Base-by-base conservation (phyloP, 2,113 vertebrate species). In the Microcebus ravelobensis region DNA sequence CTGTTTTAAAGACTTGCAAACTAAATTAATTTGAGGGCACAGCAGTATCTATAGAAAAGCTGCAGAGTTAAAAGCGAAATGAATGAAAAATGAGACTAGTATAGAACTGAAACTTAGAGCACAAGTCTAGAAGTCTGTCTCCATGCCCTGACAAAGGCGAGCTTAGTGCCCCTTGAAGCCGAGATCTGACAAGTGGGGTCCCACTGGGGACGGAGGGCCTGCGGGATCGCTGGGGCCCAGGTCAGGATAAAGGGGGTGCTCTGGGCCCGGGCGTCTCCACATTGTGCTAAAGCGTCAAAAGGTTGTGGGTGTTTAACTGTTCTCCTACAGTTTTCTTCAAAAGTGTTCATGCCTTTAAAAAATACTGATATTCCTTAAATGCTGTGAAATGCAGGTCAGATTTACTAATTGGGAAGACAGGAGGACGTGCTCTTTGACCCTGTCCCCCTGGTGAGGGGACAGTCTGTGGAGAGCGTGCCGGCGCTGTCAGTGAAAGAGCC, bases 81-180 rank as follows among this genome's bases (percentile, higher is more conserved):
- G 82, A 12, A 8, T 1, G 61, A 34, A 5, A 48, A 39, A 0
- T 0, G 7, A 61, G 52, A 2, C 6, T 3, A 0, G 36, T 0
- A 8, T 13, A 3, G 36, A 34, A 1, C 65, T 0, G 5, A 10
- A 0, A 34, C 1, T 2, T 1, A 3, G 18, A 27, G 10, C 12
- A 8, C 1, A 0, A 3, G 8, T 3, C 3, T 13, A 4, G 31
- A 39, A 71, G 9, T 1, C 71, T 12, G 2, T 15, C n/a, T 48
- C 55, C 34, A 31, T 9, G 18, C 12, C 0, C 0, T 2, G 57
- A 8, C 2, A 52, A 20, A 34, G 25, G 18, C 8, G 5, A 15
- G 34, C 11, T 0, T 3, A 5, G 14, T 0, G 8, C 12, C 1
- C 34, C 20, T 0, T 21, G 36, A 20, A 15, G 73, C 8, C 0